Conservation (phyloP, 2,888 invertebrate species). For the Petrolisthes manimaculis region DNA sequence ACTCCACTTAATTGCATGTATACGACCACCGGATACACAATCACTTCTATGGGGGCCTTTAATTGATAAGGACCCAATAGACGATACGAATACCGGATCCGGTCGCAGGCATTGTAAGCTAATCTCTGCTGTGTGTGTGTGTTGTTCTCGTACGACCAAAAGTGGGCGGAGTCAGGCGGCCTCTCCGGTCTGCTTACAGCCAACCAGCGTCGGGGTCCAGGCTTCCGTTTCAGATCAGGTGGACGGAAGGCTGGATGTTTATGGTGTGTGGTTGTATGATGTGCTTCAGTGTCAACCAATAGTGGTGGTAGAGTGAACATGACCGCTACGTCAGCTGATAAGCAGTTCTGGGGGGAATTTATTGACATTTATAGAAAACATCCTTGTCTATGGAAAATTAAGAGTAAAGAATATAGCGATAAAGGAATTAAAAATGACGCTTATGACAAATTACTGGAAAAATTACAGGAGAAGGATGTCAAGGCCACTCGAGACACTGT, state of each 20-base stretch:
- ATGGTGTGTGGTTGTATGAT: neutral
- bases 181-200: neutral
- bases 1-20: neutral
- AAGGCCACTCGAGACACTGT: slow-evolving; percentile 19
- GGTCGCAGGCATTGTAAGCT: neutral
- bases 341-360: neutral
- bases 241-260: neutral
- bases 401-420: slow-evolving; percentile 15
- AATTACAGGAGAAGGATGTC: slow-evolving; percentile 26
- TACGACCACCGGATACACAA: no score
- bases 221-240: neutral
- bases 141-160: neutral
- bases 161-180: neutral
- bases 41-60: no score
- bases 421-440: neutral
- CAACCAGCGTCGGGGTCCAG: neutral
- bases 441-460: slow-evolving; percentile 18
- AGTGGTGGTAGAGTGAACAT: neutral
- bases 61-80: neutral
- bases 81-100: neutral
- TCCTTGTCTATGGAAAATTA: slow-evolving; percentile 25
- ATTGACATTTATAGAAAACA: neutral
- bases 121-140: neutral
- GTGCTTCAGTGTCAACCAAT: neutral
- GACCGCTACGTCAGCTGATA: neutral